phyloP scores from a whole-genome alignment of 2,113 vertebrate genomes.

The Syngnathoides biaculeatus region DNA sequence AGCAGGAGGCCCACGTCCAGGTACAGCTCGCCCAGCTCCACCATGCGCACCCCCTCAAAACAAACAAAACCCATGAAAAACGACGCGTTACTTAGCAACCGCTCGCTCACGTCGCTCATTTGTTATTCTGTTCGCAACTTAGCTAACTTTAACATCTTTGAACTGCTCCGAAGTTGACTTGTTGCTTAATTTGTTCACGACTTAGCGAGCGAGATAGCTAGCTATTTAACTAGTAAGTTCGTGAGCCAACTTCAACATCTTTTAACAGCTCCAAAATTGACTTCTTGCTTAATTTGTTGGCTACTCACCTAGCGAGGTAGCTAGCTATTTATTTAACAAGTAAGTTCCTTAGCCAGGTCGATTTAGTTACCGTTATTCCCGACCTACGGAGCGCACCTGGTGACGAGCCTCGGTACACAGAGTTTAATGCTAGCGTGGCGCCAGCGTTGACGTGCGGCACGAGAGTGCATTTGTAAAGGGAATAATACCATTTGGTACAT shows the following conservation, averaged over 20 bases:
- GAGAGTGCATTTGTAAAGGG: too few species aligned
- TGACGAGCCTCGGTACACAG: too few species aligned
- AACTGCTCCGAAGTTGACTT: not conserved
- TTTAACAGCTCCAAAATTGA: not conserved
- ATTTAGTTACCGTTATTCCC: too few species aligned
- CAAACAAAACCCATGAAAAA: not conserved
- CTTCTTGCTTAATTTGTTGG: not conserved
- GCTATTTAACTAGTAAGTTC: too few species aligned
- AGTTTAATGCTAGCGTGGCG: too few species aligned
- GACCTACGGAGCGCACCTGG: too few species aligned
- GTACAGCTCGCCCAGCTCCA: slow-evolving; percentile 83
- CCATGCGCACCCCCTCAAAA: slow-evolving; percentile 75
- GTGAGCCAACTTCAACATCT: too few species aligned
- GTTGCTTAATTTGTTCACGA: not conserved
- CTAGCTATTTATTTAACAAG: not conserved
- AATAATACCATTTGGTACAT: too few species aligned
- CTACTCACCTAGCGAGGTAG: not conserved
- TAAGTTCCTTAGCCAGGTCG: too few species aligned
- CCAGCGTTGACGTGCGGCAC: too few species aligned
- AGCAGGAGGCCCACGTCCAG: slow-evolving; percentile 85
- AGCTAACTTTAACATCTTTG: not conserved
- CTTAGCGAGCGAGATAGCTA: too few species aligned
- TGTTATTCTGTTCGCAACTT: not conserved
- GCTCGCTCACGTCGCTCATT: not conserved
- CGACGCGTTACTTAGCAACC: too few species aligned